A percentile compares a stretch with the other conserved stretches of the same genome.
Conservation (phyloP, 2,888 invertebrate genomes). For the Agrochola litura region DNA sequence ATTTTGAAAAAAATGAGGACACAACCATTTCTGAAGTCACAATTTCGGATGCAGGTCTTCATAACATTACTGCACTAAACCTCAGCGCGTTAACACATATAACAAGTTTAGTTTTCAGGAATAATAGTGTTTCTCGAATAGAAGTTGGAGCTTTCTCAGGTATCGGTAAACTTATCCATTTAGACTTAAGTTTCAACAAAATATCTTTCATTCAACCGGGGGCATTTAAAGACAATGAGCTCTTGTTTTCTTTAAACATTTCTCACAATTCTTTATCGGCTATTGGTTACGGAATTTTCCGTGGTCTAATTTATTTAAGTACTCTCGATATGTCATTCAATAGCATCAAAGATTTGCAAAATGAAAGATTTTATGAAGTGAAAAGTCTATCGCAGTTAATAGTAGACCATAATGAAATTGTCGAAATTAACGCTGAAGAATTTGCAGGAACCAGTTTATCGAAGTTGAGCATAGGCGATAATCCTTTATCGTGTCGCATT, state of each 20-base stretch:
- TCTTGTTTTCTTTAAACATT: slow-evolving; percentile 74
- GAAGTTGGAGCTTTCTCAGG: slow-evolving; percentile 72
- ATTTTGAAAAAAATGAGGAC: slow-evolving; percentile 65
- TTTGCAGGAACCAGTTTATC: slow-evolving; percentile 72
- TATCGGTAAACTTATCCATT: slow-evolving; percentile 63
- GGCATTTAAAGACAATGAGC: slow-evolving; percentile 75
- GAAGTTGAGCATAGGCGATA: slow-evolving; percentile 80
- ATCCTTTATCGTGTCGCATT: slow-evolving; percentile 79
- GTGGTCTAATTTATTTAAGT: slow-evolving; percentile 73
- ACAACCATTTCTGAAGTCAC: slow-evolving; percentile 66
- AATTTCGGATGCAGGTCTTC: slow-evolving; percentile 71
- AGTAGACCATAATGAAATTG: slow-evolving; percentile 80
- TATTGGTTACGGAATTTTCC: slow-evolving; percentile 79
- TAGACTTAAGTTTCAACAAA: slow-evolving; percentile 80
- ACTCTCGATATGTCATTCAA: slow-evolving; percentile 81
- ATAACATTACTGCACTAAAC: slow-evolving; percentile 70
- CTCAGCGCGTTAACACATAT: slow-evolving; percentile 69
- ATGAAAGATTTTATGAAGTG: slow-evolving; percentile 78
- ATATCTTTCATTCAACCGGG: slow-evolving; percentile 79
- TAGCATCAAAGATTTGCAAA: slow-evolving; percentile 74
- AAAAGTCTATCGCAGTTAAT: slow-evolving; percentile 72
- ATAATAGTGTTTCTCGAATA: slow-evolving; percentile 73
- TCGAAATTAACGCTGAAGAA: slow-evolving; percentile 71
- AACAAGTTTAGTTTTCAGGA: slow-evolving; percentile 69
- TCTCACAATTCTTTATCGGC: slow-evolving; percentile 77